Conservation (phyloP, 2,888 invertebrate genomes). For the Coleophora deauratella region DNA sequence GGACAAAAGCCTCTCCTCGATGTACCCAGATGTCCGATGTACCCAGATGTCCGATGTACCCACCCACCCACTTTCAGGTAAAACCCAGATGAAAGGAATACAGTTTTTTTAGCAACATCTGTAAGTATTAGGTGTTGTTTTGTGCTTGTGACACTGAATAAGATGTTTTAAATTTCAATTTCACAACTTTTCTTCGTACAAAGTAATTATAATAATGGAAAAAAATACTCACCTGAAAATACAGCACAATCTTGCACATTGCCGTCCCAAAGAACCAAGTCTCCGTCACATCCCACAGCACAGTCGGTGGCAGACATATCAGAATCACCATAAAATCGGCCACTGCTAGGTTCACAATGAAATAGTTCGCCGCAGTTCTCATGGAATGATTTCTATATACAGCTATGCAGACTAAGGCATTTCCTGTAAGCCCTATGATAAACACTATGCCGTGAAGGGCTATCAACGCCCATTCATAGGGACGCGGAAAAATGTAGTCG, state of each 20-base stretch:
- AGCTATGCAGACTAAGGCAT: conserved; percentile 89
- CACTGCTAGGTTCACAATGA: conserved; percentile 90
- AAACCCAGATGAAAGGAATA: no score
- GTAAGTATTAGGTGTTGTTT: no score
- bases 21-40: no score
- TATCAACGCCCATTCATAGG: conserved; percentile 86
- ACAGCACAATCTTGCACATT: conserved; percentile 90
- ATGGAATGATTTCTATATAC: conserved; percentile 90
- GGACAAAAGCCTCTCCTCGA: no score
- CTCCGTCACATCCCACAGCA: conserved; percentile 92
- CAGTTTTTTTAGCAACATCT: no score
- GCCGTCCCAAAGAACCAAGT: conserved; percentile 92
- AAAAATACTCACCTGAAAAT: conserved; percentile 94
- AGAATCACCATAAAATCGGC: conserved; percentile 93
- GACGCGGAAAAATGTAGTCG: conserved; percentile 79
- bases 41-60: no score
- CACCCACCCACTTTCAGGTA: no score
- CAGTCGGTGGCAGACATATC: conserved; percentile 90
- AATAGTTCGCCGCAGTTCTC: conserved; percentile 94
- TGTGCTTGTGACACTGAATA: no score
- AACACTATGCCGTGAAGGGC: conserved; percentile 84
- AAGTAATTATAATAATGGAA: no score
- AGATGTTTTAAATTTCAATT: no score
- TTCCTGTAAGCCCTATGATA: conserved; percentile 86
- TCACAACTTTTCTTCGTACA: no score